Evolutionary conservation across 2,797 vertebrate species (phyloP).

Genomic region (Limosa lapponica): DNA sequence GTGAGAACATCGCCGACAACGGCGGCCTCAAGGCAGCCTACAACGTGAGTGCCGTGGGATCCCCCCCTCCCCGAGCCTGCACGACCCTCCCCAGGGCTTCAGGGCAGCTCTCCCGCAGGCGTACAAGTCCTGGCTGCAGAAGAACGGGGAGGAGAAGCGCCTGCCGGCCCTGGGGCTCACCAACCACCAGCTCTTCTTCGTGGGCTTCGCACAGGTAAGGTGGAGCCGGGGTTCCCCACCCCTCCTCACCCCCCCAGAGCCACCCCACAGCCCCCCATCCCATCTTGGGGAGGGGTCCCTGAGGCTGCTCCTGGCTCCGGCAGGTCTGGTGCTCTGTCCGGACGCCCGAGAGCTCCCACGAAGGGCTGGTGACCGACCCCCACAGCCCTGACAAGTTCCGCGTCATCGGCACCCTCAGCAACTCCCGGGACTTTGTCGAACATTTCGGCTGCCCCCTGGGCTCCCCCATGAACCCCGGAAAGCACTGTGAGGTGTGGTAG

Average conservation of each 20-base stretch:
- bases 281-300: fast-evolving
- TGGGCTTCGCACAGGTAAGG: slow-evolving; percentile 95
- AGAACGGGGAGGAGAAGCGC: slow-evolving; percentile 88
- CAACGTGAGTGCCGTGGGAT: slow-evolving; percentile 79
- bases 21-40: slow-evolving; percentile 97
- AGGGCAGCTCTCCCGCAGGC: slow-evolving; percentile 78
- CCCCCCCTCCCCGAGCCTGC: background rate
- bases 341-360: slow-evolving; percentile 95
- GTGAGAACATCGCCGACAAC: slow-evolving; percentile 97
- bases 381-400: slow-evolving; percentile 95
- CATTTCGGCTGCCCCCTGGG: slow-evolving; percentile 90
- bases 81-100: background rate
- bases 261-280: background rate
- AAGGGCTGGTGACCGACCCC: slow-evolving; percentile 95
- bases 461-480: slow-evolving; percentile 93
- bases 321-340: slow-evolving; percentile 98
- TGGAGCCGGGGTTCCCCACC: fast-evolving
- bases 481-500: slow-evolving; percentile 96
- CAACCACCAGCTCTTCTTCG: slow-evolving; percentile 96
- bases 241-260: background rate
- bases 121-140: slow-evolving; percentile 88
- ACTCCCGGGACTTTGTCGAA: slow-evolving; percentile 91
- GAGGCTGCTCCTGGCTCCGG: fast-evolving
- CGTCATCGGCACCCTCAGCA: slow-evolving; percentile 94
- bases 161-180: slow-evolving; percentile 93